Base-by-base conservation (phyloP, 1,140 invertebrate species). In the Riptortus pedestris region DNA sequence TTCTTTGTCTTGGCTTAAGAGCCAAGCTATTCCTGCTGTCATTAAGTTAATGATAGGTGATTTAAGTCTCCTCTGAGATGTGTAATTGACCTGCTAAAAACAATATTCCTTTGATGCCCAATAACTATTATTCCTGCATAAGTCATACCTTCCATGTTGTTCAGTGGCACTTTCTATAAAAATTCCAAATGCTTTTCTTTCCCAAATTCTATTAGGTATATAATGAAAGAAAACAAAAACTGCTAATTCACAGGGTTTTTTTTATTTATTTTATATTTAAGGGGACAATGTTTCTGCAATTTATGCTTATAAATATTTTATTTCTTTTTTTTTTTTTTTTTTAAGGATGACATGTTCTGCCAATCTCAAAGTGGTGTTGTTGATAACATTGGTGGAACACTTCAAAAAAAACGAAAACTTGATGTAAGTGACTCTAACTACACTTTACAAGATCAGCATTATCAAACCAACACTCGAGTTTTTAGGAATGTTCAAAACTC, bases 401-500 rank as follows among this genome's bases (percentile, higher is more conserved):
- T 68, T 62, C 68, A 60, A 66, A 66, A 64, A 52, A 62, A 63
- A 64, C 62, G 63, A 62, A 60, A 66, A 52, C 66, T 67, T 60
- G 65, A 65, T 63, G 52, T 62, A 57, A 64, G 65, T 64, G 65
- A 66, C 12, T 61, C 65, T 14, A 51, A 33, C 16, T 66, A 68
- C 45, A 33, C 65, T 4, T 24, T 48, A 18, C 45, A 29, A 12
- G 60, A 62, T 29, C 47, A 51, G 27, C 63, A 59, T 38, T 31
- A 52, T 59, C 63, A 63, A 60, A 69, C 64, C 67, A 70, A 60
- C 65, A 65, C 33, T 62, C 61, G 65, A 58, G 51, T 55, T 22
- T 65, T 57, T 61, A 60, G 27, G 43, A 67, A 62, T 66, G 60
- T 45, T 28, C 76, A 76, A 75, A 73, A 73, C 70, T 72, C 75